Percentiles rank a stretch among this genome's conserved stretches.
phyloP scores from a whole-genome alignment of 2,888 invertebrate species.

The Odontothrips loti region DNA sequence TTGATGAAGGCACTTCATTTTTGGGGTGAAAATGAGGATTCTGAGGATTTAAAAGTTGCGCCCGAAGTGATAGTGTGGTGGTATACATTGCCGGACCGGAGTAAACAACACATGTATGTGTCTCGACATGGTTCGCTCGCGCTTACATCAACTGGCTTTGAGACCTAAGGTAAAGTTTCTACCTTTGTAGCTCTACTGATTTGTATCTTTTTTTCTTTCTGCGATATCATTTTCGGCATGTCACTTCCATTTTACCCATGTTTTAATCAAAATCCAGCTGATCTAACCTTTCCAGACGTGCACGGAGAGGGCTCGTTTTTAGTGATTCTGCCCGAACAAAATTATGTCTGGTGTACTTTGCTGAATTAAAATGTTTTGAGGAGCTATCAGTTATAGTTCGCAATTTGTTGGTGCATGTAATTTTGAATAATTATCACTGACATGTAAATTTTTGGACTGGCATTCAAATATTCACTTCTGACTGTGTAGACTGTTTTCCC shows the following conservation, averaged over 20 bases:
- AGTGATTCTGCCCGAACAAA: not conserved
- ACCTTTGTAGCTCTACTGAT: not conserved
- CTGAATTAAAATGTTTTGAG: not conserved
- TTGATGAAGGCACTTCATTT: not conserved
- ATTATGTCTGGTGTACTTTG: not conserved
- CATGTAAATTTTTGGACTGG: too few species aligned
- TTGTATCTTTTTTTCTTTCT: not conserved
- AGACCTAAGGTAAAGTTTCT: not conserved
- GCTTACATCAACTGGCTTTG: not conserved
- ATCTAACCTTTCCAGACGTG: not conserved
- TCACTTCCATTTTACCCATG: not conserved
- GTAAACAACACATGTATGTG: constrained; percentile 12
- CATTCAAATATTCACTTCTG: too few species aligned
- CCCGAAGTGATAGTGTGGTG: not conserved
- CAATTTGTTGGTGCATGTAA: too few species aligned
- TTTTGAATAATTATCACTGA: too few species aligned
- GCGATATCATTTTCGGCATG: not conserved
- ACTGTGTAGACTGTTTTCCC: too few species aligned
- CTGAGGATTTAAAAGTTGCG: constrained; percentile 20
- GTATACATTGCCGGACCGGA: not conserved
- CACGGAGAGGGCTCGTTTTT: not conserved
- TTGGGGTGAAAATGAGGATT: not conserved
- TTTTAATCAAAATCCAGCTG: not conserved
- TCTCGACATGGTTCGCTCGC: constrained; percentile 3
- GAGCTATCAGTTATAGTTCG: too few species aligned